Evolutionary conservation across 1,140 invertebrate species (phyloP).

Genomic region (Drosophila miranda): DNA sequence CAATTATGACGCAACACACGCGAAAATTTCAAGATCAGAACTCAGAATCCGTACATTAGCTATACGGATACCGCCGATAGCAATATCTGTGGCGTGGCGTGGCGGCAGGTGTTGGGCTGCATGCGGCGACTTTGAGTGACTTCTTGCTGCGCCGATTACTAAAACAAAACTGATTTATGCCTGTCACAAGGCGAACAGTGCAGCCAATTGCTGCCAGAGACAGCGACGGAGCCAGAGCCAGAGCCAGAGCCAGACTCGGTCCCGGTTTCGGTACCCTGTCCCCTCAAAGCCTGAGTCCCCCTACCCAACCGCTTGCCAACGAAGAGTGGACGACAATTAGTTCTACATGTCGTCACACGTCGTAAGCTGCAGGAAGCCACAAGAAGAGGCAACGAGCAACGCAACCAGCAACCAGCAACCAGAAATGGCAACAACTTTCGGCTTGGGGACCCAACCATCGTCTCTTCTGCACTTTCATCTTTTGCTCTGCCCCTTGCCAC

Average conservation of each 20-base stretch:
- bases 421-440: constrained; percentile 20
- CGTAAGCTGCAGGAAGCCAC: constrained; percentile 80
- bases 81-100: not conserved
- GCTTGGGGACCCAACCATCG: constrained; percentile 45
- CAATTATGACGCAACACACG: constrained; percentile 69
- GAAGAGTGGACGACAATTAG: constrained; percentile 77
- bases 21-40: constrained; percentile 43
- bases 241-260: constrained; percentile 17
- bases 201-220: constrained; percentile 21
- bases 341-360: constrained; percentile 82
- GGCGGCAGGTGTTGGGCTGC: constrained; percentile 17
- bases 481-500: constrained; percentile 27
- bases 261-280: constrained; percentile 17
- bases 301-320: not conserved
- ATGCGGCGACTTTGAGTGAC: constrained; percentile 49
- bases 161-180: constrained; percentile 79
- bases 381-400: constrained; percentile 1
- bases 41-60: constrained; percentile 2
- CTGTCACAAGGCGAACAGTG: constrained; percentile 70
- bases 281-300: not conserved
- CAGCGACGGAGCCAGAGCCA: constrained; percentile 34
- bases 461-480: constrained; percentile 77
- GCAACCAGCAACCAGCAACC: constrained; percentile 3
- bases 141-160: constrained; percentile 78
- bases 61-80: no score